A percentile compares a stretch with the other conserved stretches of the same genome.
phyloP scores from a whole-genome alignment of 2,113 vertebrate genomes.

The Hucho hucho region DNA sequence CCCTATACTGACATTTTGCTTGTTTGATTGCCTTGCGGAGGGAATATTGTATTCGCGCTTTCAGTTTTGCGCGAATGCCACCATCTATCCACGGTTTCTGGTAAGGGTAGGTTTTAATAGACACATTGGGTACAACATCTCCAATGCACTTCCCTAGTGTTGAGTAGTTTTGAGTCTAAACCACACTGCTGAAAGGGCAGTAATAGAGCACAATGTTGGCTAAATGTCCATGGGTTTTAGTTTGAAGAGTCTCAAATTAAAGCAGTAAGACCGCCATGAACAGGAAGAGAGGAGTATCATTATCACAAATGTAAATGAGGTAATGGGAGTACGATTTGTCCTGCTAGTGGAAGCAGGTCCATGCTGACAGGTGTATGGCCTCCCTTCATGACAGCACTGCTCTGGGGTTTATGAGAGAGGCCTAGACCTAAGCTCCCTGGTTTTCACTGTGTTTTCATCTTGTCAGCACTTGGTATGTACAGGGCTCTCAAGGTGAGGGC shows the following conservation, averaged over 20 bases:
- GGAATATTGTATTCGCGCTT: no score
- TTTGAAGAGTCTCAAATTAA: no score
- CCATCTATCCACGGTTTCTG: no score
- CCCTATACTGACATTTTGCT: no score
- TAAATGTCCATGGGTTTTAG: no score
- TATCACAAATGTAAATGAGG: conserved; percentile 23
- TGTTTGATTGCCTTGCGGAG: no score
- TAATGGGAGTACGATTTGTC: conserved; percentile 30
- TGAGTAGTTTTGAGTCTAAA: conserved; percentile 28
- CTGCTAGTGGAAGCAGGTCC: conserved; percentile 40
- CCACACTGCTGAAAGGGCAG: conserved; percentile 12
- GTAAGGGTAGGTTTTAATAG: no score
- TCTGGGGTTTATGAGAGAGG: conserved; percentile 44
- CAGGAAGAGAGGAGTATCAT: no score
- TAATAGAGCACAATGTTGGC: not conserved
- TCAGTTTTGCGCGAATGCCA: no score
- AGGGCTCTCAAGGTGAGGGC: conserved; percentile 12
- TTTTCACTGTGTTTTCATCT: conserved; percentile 42
- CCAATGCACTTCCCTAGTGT: not conserved
- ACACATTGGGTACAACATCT: no score
- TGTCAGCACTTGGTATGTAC: conserved; percentile 27
- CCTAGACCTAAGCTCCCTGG: conserved; percentile 29
- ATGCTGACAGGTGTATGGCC: conserved; percentile 51
- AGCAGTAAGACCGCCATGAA: no score
- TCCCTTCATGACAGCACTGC: conserved; percentile 17